Evolutionary conservation across 2,797 vertebrate species (phyloP), one percentile per base, ranked within the genome.

Genomic region (Euphonia xanthogaster): DNA sequence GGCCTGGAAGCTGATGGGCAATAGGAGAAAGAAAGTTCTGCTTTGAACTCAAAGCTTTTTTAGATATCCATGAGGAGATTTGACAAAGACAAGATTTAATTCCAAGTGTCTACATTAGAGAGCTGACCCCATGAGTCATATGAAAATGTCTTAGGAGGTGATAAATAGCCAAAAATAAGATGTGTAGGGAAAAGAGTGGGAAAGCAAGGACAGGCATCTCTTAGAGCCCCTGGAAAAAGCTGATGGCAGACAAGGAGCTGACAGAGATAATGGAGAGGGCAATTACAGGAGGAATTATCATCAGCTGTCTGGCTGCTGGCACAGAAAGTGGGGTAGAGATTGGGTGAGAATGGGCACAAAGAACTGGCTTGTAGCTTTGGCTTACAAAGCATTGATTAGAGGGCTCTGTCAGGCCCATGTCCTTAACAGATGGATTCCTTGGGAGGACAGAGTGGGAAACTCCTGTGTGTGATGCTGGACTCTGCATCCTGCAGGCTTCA

Each of bases 271-370:
- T 71, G 71, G 84, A 68, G 50, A 48, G 84, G 63, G 55, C 82
- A 92, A 85, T 96, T 93, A 60, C 9, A n/a, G 13, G 37, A 83
- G 88, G 51, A 93, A 70, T 95, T 87, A 85, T 63, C n/a, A 57
- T 82, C 86, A 79, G 19, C 16, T 81, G 42, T 23, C 81, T 72
- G 58, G 28, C 80, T 90, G 70, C 37, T 2, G 6, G 76, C 67
- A 15, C 20, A 82, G 89, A 57, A 79, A 50, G 40, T 33, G 44
- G 33, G 45, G 63, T 63, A 66, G 74, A 50, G 71, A 73, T 28
- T 13, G 88, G 67, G 50, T 67, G 90, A 62, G n/a, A 40, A 21
- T 31, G 65, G 74, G 77, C 27, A 16, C 39, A 44, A 86, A 82
- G 82, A 81, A 23, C 30, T 39, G 67, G 51, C 75, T 89, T 91